Conservation (phyloP, 1,140 invertebrate species). For the Stenopsyche tienmushanensis region DNA sequence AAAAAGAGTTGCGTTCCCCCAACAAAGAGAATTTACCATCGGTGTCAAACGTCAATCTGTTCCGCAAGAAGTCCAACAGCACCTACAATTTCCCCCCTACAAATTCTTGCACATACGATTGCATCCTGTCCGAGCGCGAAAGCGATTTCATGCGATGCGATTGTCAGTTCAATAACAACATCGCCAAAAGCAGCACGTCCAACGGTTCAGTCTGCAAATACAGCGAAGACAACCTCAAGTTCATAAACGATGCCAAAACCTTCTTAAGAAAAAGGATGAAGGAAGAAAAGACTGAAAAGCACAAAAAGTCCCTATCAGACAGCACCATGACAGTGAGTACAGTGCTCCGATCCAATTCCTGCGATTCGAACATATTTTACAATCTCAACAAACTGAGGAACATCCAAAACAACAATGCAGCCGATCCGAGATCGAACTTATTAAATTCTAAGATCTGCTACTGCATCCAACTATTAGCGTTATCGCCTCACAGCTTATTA, state of each 20-base stretch:
- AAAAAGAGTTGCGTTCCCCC: background rate
- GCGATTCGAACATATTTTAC: conserved; percentile 37
- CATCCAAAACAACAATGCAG: conserved; percentile 19
- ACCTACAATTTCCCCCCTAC: conserved; percentile 10
- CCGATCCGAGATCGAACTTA: conserved; percentile 5
- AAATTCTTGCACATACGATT: conserved; percentile 29
- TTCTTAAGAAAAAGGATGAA: conserved; percentile 17
- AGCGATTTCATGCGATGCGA: conserved; percentile 33
- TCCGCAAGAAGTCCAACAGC: background rate
- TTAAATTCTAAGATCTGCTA: conserved; percentile 40
- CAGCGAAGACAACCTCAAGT: conserved; percentile 23
- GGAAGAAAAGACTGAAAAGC: conserved; percentile 6
- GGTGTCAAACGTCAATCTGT: no score
- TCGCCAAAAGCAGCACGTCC: background rate
- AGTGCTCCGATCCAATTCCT: conserved; percentile 36
- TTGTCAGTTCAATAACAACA: conserved; percentile 30
- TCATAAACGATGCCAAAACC: conserved; percentile 19
- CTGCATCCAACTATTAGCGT: conserved; percentile 36
- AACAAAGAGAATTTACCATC: conserved; percentile 3
- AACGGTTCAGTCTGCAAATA: conserved; percentile 21
- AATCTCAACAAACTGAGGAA: conserved; percentile 36
- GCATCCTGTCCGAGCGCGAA: conserved; percentile 29
- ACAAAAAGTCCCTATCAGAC: conserved; percentile 19
- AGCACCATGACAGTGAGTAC: conserved; percentile 38
- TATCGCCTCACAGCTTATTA: conserved; percentile 36